Percentiles rank a stretch among this genome's conserved stretches.
Conservation (phyloP, 2,888 invertebrate species). For the Nasonia oneida region DNA sequence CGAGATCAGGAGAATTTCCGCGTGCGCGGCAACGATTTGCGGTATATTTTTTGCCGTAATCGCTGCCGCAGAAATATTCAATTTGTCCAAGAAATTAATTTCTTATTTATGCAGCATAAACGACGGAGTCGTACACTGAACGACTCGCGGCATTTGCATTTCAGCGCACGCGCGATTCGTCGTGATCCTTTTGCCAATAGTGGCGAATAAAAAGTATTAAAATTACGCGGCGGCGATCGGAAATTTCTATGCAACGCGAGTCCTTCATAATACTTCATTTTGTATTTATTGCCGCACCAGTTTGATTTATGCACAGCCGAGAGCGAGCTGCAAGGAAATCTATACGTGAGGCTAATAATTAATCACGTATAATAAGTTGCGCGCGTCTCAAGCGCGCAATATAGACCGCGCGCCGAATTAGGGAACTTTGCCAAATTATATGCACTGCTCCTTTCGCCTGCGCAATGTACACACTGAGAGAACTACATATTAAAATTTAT, state of each 20-base stretch:
- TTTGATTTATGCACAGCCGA: neutral
- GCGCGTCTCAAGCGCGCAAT: neutral
- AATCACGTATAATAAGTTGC: conserved; percentile 15
- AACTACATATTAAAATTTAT: too few relatives aligned
- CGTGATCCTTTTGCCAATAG: neutral
- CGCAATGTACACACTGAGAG: neutral
- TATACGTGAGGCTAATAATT: conserved; percentile 26
- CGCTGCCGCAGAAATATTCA: neutral
- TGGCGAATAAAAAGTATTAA: neutral
- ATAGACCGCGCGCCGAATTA: conserved; percentile 27
- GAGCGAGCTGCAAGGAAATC: conserved; percentile 11
- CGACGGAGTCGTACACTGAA: neutral
- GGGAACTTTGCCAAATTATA: conserved; percentile 44
- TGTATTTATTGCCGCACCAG: conserved; percentile 12
- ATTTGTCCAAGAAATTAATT: conserved; percentile 3
- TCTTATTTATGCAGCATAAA: neutral
- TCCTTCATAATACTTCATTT: conserved; percentile 17
- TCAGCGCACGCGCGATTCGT: neutral
- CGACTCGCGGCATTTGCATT: neutral
- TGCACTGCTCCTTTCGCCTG: neutral
- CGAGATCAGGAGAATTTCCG: neutral
- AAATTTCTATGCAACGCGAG: neutral
- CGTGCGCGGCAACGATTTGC: neutral
- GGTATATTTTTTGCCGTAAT: neutral
- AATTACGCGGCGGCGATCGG: neutral